A percentile compares a stretch with the other conserved stretches of the same genome.
phyloP scores from a whole-genome alignment of 1,140 invertebrate genomes.

The Lasioglossum albipes region DNA sequence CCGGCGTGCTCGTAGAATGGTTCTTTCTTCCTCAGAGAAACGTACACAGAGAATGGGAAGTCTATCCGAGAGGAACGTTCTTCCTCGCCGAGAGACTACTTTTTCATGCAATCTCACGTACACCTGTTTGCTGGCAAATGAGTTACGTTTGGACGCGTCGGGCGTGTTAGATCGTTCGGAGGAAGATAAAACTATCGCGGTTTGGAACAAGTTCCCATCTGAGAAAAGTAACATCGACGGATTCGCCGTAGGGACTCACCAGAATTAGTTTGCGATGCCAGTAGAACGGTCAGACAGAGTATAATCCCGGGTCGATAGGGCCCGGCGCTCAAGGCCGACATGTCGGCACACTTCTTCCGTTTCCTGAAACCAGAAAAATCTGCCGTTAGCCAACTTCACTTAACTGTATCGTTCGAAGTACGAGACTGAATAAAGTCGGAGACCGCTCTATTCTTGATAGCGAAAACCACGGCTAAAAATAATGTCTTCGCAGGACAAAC shows the following conservation, averaged over 20 bases:
- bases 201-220: not conserved
- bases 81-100: constrained; percentile 26
- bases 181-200: constrained; percentile 17
- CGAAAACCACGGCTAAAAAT: not conserved
- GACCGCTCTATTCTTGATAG: not conserved
- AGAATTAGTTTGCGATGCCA: constrained; percentile 70
- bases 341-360: constrained; percentile 74
- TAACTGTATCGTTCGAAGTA: not conserved
- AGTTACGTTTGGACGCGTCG: constrained; percentile 50
- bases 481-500: not conserved
- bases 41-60: not conserved
- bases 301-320: constrained; percentile 76
- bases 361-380: constrained; percentile 68
- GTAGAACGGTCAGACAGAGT: constrained; percentile 71
- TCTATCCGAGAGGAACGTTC: constrained; percentile 15
- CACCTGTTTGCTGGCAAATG: constrained; percentile 55
- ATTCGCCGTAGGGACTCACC: constrained; percentile 69
- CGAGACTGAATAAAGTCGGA: too few species aligned
- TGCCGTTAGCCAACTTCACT: not conserved
- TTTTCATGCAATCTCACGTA: constrained; percentile 51
- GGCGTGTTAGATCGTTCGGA: constrained; percentile 25
- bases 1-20: not conserved
- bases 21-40: not conserved
- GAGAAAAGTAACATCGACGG: constrained; percentile 18
- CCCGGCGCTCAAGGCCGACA: constrained; percentile 78